Conservation (phyloP, 2,888 invertebrate genomes). For the Drosophila niveifrons region DNA sequence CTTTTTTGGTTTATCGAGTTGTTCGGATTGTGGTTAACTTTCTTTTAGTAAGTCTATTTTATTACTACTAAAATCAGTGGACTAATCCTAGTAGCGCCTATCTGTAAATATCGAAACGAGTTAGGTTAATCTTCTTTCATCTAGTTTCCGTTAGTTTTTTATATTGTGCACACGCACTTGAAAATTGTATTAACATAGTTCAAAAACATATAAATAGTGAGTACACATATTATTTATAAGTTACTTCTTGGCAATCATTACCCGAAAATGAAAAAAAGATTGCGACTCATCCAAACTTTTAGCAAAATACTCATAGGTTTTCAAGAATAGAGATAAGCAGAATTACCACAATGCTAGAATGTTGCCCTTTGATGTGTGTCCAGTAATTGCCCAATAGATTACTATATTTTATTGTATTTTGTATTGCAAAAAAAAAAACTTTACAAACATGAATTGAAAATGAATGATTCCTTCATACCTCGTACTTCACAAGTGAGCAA, state of each 20-base stretch:
- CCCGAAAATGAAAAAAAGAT: conserved; percentile 28
- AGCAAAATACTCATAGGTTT: conserved; percentile 16
- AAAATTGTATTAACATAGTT: background rate
- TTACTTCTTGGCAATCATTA: conserved; percentile 5
- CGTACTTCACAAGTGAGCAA: background rate
- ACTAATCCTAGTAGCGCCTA: too few relatives aligned
- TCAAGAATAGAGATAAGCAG: conserved; percentile 34
- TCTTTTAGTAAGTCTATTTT: too few relatives aligned
- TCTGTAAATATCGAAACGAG: background rate
- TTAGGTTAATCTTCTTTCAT: background rate
- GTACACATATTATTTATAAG: too few relatives aligned
- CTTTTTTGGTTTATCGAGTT: too few relatives aligned
- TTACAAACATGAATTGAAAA: background rate
- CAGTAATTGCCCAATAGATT: conserved; percentile 29
- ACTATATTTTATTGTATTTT: conserved; percentile 18
- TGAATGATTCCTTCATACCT: background rate
- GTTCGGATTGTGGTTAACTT: too few relatives aligned
- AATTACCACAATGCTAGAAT: conserved; percentile 1
- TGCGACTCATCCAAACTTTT: conserved; percentile 23
- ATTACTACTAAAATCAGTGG: too few relatives aligned
- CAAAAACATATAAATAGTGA: background rate
- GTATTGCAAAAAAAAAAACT: conserved; percentile 1
- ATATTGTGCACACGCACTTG: conserved; percentile 3
- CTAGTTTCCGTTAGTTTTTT: background rate
- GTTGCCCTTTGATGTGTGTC: conserved; percentile 27